phyloP scores from a whole-genome alignment of 1,140 invertebrate genomes.

The Drosophila nigromelanica region DNA sequence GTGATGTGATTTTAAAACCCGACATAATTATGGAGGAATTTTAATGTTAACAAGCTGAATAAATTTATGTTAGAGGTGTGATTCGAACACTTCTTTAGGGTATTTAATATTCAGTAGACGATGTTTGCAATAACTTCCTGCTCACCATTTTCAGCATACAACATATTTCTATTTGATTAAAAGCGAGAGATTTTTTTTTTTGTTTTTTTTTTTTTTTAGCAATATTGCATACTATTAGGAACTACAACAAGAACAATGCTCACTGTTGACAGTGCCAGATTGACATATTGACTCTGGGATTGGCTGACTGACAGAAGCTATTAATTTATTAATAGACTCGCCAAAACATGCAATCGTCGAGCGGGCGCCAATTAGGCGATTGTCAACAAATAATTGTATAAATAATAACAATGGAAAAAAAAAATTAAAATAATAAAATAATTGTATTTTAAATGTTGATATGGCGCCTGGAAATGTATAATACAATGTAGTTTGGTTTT shows the following conservation, averaged over 20 bases:
- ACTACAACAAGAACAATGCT: slow-evolving; percentile 16
- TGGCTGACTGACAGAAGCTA: slow-evolving; percentile 18
- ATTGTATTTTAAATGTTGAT: slow-evolving; percentile 35
- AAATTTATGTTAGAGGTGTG: no score
- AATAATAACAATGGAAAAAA: slow-evolving; percentile 39
- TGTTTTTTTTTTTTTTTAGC: background rate
- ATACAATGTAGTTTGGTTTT: slow-evolving; percentile 14
- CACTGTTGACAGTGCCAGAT: slow-evolving; percentile 22
- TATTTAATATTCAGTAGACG: no score
- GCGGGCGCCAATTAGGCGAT: slow-evolving; percentile 66
- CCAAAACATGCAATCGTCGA: slow-evolving; percentile 57
- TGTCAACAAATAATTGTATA: slow-evolving; percentile 70
- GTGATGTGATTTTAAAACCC: no score
- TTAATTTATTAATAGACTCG: slow-evolving; percentile 66
- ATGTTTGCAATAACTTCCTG: no score
- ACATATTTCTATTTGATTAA: background rate
- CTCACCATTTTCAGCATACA: background rate
- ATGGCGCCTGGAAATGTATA: slow-evolving; percentile 14
- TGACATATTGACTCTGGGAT: slow-evolving; percentile 40
- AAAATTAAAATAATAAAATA: slow-evolving; percentile 18
- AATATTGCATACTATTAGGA: slow-evolving; percentile 29
- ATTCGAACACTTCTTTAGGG: no score
- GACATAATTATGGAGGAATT: no score
- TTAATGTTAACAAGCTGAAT: no score
- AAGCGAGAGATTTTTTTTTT: background rate